Percentiles rank a stretch among this genome's conserved stretches.
phyloP scores from a whole-genome alignment of 2,888 invertebrate species.

The Sarcophaga caerulescens region DNA sequence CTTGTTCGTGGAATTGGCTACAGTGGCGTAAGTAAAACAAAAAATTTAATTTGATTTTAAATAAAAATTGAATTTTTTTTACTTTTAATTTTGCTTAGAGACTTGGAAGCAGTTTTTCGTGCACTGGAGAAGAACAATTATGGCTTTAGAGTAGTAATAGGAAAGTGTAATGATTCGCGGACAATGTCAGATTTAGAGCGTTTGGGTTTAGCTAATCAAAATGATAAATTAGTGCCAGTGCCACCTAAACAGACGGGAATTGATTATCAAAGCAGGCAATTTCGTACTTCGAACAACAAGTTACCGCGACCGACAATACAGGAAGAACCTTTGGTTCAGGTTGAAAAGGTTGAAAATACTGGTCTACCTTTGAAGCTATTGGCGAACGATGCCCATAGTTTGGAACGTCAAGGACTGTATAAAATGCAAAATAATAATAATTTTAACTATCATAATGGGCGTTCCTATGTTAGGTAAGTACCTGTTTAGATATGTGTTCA shows the following conservation, averaged over 20 bases:
- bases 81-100: conserved; percentile 58
- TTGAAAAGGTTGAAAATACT: conserved; percentile 63
- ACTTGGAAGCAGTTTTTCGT: conserved; percentile 72
- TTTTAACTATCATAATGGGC: conserved; percentile 72
- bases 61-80: background rate
- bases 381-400: conserved; percentile 72
- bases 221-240: background rate
- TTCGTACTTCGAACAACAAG: conserved; percentile 70
- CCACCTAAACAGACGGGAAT: conserved; percentile 55
- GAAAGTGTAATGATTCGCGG: conserved; percentile 19
- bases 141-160: conserved; percentile 69
- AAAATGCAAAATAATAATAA: conserved; percentile 63
- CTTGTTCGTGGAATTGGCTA: conserved; percentile 68
- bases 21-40: conserved; percentile 67
- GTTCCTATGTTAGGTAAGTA: conserved; percentile 72
- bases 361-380: conserved; percentile 46
- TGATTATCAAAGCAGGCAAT: conserved; percentile 70
- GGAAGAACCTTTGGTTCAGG: conserved; percentile 40
- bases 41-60: background rate
- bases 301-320: conserved; percentile 72
- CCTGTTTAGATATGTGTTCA: background rate
- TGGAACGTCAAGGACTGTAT: conserved; percentile 72
- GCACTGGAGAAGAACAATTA: conserved; percentile 70
- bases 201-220: conserved; percentile 8
- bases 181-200: conserved; percentile 2